Conservation (phyloP, 2,113 vertebrate species). For the Hemibagrus wyckioides region DNA sequence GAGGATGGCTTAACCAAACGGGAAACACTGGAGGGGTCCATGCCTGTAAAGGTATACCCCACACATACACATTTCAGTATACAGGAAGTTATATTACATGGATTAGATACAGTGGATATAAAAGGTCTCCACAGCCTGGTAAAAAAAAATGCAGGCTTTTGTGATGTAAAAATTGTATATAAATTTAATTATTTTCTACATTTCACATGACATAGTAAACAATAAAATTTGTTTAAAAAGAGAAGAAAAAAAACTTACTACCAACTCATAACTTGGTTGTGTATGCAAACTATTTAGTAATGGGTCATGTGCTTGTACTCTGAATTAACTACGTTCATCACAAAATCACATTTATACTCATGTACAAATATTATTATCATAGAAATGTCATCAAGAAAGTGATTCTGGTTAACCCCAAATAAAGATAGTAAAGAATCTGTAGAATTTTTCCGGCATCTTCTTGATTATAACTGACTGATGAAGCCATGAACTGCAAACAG, state of each 20-base stretch:
- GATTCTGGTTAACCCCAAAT: not conserved
- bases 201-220: not conserved
- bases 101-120: slow-evolving; percentile 37
- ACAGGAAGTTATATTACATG: not conserved
- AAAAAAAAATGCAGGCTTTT: not conserved
- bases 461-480: not conserved
- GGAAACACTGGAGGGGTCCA: slow-evolving; percentile 84
- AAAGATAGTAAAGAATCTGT: not conserved
- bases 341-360: not conserved
- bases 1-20: slow-evolving; percentile 82
- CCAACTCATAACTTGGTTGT: not conserved
- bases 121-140: not conserved
- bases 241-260: not conserved
- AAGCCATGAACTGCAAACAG: too few relatives aligned
- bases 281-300: not conserved
- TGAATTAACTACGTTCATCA: not conserved
- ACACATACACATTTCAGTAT: not conserved
- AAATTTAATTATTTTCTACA: not conserved
- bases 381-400: not conserved
- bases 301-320: not conserved
- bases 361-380: not conserved
- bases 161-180: not conserved
- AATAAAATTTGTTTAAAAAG: not conserved
- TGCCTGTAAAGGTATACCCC: slow-evolving; percentile 71
- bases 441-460: not conserved